Conservation (phyloP, 1,140 invertebrate species). For the Idris sp. region DNA sequence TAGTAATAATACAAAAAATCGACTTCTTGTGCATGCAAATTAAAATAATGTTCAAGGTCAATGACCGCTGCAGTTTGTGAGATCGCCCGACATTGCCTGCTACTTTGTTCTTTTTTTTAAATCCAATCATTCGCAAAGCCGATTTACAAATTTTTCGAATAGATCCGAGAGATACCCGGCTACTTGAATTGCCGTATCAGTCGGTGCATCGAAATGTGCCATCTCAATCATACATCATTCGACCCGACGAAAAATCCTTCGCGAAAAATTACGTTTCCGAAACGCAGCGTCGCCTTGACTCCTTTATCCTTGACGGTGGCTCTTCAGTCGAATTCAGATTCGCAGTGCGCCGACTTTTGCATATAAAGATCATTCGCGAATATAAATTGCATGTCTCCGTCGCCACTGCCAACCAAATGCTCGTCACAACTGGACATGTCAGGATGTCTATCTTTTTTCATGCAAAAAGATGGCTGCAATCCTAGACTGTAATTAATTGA, state of each 20-base stretch:
- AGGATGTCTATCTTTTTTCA: conserved; percentile 17
- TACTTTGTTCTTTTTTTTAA: conserved; percentile 20
- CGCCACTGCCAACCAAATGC: conserved; percentile 12
- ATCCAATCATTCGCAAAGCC: conserved; percentile 38
- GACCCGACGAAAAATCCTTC: conserved; percentile 49
- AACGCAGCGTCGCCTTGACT: conserved; percentile 52
- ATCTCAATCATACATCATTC: conserved; percentile 49
- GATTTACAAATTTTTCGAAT: conserved; percentile 52
- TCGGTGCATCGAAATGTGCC: conserved; percentile 56
- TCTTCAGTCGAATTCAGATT: conserved; percentile 55
- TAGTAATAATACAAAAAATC: no score
- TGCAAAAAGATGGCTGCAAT: conserved; percentile 4
- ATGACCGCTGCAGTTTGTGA: conserved; percentile 26
- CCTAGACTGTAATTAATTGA: no score
- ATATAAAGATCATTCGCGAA: conserved; percentile 60
- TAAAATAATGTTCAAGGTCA: conserved; percentile 23
- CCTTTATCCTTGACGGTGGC: conserved; percentile 44
- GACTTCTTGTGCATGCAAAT: no score
- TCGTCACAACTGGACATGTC: conserved; percentile 16
- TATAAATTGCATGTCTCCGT: conserved; percentile 49
- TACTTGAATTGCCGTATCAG: conserved; percentile 22
- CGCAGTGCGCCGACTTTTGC: conserved; percentile 56
- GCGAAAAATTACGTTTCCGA: conserved; percentile 58
- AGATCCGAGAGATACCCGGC: conserved; percentile 41
- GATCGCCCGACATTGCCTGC: conserved; percentile 12